phyloP scores from a whole-genome alignment of 2,888 invertebrate species.

The Matsumyia berberina region DNA sequence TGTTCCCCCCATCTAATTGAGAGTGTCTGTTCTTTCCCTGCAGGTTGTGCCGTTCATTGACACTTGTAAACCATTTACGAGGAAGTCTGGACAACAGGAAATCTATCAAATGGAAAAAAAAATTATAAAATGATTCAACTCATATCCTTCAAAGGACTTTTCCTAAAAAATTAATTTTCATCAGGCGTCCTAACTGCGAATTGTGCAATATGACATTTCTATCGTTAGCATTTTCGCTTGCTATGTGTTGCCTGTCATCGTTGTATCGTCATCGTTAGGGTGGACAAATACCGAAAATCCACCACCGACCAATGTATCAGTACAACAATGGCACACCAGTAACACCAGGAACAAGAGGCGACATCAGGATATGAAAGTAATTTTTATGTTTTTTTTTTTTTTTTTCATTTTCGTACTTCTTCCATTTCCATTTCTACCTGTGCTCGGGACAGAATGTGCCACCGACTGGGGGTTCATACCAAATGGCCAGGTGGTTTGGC shows the following conservation, averaged over 20 bases:
- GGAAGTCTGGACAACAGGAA: no score
- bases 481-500: constrained; percentile 68
- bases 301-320: constrained; percentile 42
- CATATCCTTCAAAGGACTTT: constrained; percentile 32
- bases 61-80: no score
- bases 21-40: no score
- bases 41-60: no score
- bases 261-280: constrained; percentile 32
- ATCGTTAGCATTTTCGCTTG: constrained; percentile 48
- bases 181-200: constrained; percentile 39
- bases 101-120: no score
- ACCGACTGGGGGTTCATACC: constrained; percentile 69
- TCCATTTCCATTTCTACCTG: constrained; percentile 67
- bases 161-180: constrained; percentile 70
- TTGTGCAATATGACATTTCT: constrained; percentile 67
- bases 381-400: constrained; percentile 39
- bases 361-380: constrained; percentile 60
- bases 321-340: constrained; percentile 23
- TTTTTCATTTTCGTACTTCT: constrained; percentile 33
- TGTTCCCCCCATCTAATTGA: no score
- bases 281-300: constrained; percentile 49
- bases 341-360: constrained; percentile 44
- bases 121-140: no score
- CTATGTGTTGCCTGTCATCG: constrained; percentile 43
- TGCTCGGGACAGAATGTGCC: constrained; percentile 66